Conservation (phyloP, 2,113 vertebrate genomes). For the Corythornis madagascariensis region DNA sequence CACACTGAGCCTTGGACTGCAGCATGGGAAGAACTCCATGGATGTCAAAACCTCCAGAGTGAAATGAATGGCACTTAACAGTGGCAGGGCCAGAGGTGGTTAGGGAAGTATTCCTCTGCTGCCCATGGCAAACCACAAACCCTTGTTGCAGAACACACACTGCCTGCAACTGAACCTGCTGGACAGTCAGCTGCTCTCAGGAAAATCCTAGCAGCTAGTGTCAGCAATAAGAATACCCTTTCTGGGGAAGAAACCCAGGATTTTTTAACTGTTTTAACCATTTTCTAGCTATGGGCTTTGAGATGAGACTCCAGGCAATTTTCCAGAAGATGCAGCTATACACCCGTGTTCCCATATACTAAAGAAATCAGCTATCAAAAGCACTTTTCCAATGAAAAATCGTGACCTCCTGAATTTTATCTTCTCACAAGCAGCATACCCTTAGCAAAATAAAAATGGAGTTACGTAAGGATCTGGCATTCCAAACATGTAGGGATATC, state of each 20-base stretch:
- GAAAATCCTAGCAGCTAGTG: not conserved
- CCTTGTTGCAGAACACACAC: not conserved
- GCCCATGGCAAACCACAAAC: not conserved
- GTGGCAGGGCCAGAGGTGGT: not conserved
- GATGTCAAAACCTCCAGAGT: not conserved
- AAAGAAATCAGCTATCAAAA: not conserved
- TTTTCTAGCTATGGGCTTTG: not conserved
- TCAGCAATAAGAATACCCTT: not conserved
- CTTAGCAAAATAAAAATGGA: slow-evolving; percentile 5
- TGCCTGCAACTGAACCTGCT: not conserved
- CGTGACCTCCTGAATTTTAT: not conserved
- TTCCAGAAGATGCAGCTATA: not conserved
- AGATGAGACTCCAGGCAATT: not conserved
- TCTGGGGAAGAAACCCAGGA: not conserved
- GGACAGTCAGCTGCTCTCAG: not conserved
- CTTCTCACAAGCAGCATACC: not conserved
- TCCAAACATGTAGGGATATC: not conserved
- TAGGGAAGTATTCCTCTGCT: not conserved
- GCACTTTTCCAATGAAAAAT: no score
- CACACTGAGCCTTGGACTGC: not conserved
- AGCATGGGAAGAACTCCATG: not conserved
- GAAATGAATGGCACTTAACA: not conserved
- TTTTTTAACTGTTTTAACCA: not conserved
- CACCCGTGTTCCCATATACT: not conserved
- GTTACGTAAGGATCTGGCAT: not conserved